These are phyloP conservation scores for Dolichopus griseipennis DNA, from an alignment of 2,888 invertebrate species.

Conservation along the genomic window DNA sequence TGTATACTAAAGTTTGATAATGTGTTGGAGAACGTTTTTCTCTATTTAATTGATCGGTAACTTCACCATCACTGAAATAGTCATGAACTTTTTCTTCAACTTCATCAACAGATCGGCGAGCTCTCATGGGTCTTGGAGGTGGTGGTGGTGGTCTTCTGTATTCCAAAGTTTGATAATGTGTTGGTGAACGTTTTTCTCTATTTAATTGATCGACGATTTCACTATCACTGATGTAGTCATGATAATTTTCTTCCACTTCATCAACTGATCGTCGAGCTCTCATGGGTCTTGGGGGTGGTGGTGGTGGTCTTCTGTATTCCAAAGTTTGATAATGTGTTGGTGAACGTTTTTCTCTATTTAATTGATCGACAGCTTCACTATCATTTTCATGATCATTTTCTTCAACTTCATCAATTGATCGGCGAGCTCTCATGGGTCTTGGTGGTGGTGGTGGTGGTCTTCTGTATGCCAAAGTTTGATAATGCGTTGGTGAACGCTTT, in stretches of 20 bases:
- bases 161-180: neutral
- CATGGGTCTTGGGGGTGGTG: neutral
- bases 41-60: no score
- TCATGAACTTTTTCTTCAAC: neutral
- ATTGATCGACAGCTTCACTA: no score
- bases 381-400: neutral
- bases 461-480: neutral
- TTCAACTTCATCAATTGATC: neutral
- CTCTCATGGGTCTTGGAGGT: neutral
- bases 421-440: neutral
- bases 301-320: neutral
- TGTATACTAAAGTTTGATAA: neutral
- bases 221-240: neutral
- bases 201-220: neutral
- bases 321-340: neutral
- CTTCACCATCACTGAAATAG: neutral
- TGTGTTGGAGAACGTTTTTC: neutral
- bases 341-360: neutral
- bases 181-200: neutral
- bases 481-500: neutral
- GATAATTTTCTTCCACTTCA: neutral
- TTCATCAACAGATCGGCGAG: neutral
- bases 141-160: neutral
- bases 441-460: neutral
- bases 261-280: neutral